phyloP scores from a whole-genome alignment of 1,140 invertebrate genomes.

The Oscheius sp. region DNA sequence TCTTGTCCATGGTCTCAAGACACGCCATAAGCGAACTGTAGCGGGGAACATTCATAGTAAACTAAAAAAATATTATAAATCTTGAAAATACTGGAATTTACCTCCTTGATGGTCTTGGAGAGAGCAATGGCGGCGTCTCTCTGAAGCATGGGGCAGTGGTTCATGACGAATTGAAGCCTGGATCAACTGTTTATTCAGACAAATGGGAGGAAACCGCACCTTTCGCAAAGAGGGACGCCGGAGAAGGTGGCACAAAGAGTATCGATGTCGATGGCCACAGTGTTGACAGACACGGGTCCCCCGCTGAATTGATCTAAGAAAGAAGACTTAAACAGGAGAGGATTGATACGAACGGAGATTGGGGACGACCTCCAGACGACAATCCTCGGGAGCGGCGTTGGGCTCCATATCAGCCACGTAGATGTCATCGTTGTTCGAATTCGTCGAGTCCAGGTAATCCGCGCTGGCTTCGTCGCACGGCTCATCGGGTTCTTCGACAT shows the following conservation, averaged over 20 bases:
- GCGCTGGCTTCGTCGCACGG: background rate
- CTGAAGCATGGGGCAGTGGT: conserved; percentile 2
- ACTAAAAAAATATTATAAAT: too few relatives aligned
- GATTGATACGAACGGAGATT: background rate
- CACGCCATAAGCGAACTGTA: background rate
- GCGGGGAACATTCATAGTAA: conserved; percentile 14
- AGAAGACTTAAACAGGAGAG: background rate
- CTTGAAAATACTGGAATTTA: too few relatives aligned
- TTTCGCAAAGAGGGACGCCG: background rate
- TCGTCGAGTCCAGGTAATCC: background rate
- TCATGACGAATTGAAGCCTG: conserved; percentile 9
- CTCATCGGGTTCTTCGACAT: background rate
- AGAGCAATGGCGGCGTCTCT: conserved; percentile 16
- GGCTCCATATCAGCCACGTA: background rate
- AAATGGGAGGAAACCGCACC: background rate
- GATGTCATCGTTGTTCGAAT: background rate
- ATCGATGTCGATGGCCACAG: background rate
- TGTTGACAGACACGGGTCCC: background rate
- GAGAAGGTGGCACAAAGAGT: background rate
- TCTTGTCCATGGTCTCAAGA: background rate
- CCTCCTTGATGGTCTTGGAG: background rate
- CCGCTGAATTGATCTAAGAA: background rate
- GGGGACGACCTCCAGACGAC: background rate
- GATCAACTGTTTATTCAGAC: background rate
- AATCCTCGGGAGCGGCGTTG: background rate